Conservation (phyloP, 2,888 invertebrate genomes). For the Ephialtes manifestator region DNA sequence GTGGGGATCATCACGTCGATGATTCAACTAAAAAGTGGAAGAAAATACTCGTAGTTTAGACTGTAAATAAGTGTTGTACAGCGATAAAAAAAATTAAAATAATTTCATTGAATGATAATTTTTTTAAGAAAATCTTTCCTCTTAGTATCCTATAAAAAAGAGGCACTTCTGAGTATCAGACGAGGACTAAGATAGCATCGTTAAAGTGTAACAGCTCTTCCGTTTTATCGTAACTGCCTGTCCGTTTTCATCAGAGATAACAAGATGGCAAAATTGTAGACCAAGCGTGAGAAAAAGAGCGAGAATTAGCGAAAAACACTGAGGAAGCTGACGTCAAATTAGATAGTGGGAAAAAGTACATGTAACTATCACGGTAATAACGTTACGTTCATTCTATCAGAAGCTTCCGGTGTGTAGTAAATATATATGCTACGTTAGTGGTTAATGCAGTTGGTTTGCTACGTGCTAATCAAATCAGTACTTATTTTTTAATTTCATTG, state of each 20-base stretch:
- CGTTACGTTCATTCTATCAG: constrained; percentile 2
- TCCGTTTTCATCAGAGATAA: background rate
- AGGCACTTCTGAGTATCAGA: background rate
- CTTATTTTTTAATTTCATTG: no score
- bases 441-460: no score
- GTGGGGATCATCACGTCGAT: constrained; percentile 7
- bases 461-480: no score
- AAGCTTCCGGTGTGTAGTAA: constrained; percentile 7
- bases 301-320: background rate
- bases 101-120: background rate
- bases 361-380: constrained; percentile 4
- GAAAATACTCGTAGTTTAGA: no score
- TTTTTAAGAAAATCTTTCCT: background rate
- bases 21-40: background rate
- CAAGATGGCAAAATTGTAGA: background rate
- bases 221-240: background rate
- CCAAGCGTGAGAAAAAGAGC: background rate
- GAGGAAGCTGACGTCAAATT: background rate
- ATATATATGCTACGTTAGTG: no score
- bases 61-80: background rate
- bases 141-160: background rate
- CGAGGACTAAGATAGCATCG: background rate
- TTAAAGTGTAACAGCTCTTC: background rate
- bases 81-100: background rate
- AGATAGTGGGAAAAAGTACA: background rate